Conservation (phyloP, 2,888 invertebrate genomes). For the Lampropteryx suffumata region DNA sequence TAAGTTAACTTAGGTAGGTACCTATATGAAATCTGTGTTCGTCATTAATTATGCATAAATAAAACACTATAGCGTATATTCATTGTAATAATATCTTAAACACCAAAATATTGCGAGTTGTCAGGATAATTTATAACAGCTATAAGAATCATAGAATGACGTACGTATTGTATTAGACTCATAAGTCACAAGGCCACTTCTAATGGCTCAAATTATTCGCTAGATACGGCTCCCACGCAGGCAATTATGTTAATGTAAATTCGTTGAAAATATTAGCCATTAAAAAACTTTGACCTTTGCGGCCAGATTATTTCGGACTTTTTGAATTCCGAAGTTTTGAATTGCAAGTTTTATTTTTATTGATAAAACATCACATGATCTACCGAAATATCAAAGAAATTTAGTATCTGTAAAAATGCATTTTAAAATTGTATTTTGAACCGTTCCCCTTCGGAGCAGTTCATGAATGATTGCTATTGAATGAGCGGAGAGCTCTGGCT, state of each 20-base stretch:
- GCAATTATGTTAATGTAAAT: constrained; percentile 41
- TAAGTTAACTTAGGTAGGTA: no score
- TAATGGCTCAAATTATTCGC: constrained; percentile 45
- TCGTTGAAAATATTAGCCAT: constrained; percentile 34
- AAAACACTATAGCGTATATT: no score
- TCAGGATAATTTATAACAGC: constrained; percentile 41
- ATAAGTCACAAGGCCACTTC: constrained; percentile 39
- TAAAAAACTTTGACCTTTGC: constrained; percentile 39
- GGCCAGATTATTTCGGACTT: constrained; percentile 32
- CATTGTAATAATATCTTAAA: no score
- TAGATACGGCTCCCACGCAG: constrained; percentile 44
- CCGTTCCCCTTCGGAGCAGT: constrained; percentile 78
- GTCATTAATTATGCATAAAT: no score
- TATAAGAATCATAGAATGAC: constrained; percentile 35
- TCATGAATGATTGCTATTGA: constrained; percentile 83
- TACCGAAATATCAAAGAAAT: neutral
- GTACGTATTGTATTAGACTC: constrained; percentile 40
- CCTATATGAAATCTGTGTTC: no score
- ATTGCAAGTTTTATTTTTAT: no score
- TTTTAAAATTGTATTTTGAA: constrained; percentile 73
- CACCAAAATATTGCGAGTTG: constrained; percentile 17
- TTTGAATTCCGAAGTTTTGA: no score
- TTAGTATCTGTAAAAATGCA: neutral
- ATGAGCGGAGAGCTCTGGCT: constrained; percentile 89
- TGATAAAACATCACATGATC: neutral